Evolutionary conservation across 2,797 vertebrate genomes (phyloP), one percentile per base, ranked within the genome.

Genomic region (Lacerta viridis): DNA sequence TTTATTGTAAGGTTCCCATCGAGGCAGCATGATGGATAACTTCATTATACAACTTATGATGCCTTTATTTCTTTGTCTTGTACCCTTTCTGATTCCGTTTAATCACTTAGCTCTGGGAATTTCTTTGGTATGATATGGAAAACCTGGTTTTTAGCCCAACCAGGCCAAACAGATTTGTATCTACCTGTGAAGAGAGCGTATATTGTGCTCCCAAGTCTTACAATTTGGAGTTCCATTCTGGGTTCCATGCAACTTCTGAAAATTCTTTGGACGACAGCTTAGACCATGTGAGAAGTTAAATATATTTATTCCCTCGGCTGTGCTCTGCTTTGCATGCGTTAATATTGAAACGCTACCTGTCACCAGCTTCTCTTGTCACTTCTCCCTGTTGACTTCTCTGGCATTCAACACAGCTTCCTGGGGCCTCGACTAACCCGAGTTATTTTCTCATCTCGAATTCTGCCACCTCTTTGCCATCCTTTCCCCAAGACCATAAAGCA

Each of bases 251-350:
- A 80, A 36, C 85, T 81, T 87, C 74, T 78, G 87, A 83, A 88
- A 83, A 69, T 71, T 59, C 46, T 33, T 68, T 41, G 66, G 43
- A 79, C 78, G 81, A 77, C 87, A 88, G 87, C 87, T 88, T 84
- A 84, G 84, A 88, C 46, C 74, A 84, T 29, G 46, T 10, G 74
- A 88, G 87, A 79, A 84, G 64, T 84, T 84, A 88, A 84, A 84
- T 88, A 71, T 88, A 90, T 95, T 93, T 90, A 92, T 90, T 87
- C 93, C 92, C 93, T 92, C 92, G 88, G 85, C 84, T 81, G 88
- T 92, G 95, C 93, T 88, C 93, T 94, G 94, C 89, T 92, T 93
- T 91, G 93, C 90, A 93, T 95, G 92, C 91, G 92, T 95, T 95
- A 95, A 91, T 86, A 88, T 11, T 8, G 91, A 84, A 91, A 59